Evolutionary conservation across 2,888 invertebrate species (phyloP), one percentile per base, ranked within the genome.

Genomic region (Rapana venosa): DNA sequence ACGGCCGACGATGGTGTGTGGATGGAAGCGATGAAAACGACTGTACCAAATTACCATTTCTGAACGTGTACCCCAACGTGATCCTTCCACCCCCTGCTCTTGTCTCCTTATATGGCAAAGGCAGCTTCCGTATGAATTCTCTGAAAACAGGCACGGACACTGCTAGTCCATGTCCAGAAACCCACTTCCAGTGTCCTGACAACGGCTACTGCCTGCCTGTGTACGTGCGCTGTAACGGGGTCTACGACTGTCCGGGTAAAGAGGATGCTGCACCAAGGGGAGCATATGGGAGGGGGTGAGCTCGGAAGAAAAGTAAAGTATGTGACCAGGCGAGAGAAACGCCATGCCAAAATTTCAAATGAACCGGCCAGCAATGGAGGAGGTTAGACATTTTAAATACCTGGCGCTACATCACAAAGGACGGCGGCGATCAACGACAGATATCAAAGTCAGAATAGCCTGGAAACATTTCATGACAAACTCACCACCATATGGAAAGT

Each of bases 201-300:
- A n/a, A 74, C 15, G 85, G 85, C 1, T 70, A 89, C 85, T 89
- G 89, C 22, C 47, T 89, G 17, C 89, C 89, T 30, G 85, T 89
- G n/a, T 85, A 83, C 66, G 83, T 89, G 70, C 89, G 83, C 30
- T 89, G 89, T 74, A 89, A 89, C 74, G 74, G 17, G 66, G 26
- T 22, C 35, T 20, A 85, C 85, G 30, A 85, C 85, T 36, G 35
- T 70, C 13, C 35, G 70, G 6, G 47, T 47, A 47, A 47, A 47
- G 13, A 36, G 35, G 87, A 87, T 22, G 86, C 66, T 36, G 86
- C 66, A 36, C 17, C 17, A 8, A 35, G 35, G 6, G 66, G 86
- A 22, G 86, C 66, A 22, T 15, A 58, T 15, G n/a, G 20, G 17
- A 56, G 22, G n/a, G n/a, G n/a, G n/a, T n/a, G n/a, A n/a, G n/a